A percentile compares a stretch with the other conserved stretches of the same genome.
Evolutionary conservation across 2,113 vertebrate genomes (phyloP).

Genomic region (Haliaeetus leucogaster): DNA sequence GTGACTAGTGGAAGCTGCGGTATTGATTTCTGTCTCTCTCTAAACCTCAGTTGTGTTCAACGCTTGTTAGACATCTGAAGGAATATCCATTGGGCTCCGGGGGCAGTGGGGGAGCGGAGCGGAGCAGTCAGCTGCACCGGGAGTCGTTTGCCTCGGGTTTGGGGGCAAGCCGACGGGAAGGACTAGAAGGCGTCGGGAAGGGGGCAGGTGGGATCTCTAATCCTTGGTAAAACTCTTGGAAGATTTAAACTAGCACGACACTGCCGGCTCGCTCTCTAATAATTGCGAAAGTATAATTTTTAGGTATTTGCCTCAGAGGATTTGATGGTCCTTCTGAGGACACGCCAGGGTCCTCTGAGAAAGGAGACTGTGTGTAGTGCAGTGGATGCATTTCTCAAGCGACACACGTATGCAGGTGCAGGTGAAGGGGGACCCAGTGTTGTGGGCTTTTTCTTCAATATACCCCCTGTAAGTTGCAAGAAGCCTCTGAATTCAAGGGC

Average conservation of each 20-base stretch:
- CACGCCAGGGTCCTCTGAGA: background rate
- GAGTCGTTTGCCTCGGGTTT: constrained; percentile 31
- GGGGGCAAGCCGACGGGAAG: background rate
- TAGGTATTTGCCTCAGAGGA: background rate
- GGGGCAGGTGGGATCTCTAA: background rate
- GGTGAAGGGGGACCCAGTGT: background rate
- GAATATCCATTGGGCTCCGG: constrained; percentile 73
- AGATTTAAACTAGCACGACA: background rate
- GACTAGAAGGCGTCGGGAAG: background rate
- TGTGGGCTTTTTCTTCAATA: background rate
- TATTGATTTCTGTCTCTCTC: constrained; percentile 86
- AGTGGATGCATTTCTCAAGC: background rate
- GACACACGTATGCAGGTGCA: fast-evolving
- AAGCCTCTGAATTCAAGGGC: background rate
- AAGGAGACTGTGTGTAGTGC: background rate
- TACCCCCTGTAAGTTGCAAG: background rate
- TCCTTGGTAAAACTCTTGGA: background rate
- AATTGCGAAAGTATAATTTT: background rate
- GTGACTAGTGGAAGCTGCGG: constrained; percentile 75
- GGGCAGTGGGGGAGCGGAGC: constrained; percentile 69
- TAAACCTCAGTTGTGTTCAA: constrained; percentile 79
- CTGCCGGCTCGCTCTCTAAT: background rate
- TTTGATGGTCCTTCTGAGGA: background rate
- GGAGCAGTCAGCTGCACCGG: constrained; percentile 40
- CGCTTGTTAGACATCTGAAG: constrained; percentile 81